phyloP scores from a whole-genome alignment of 2,113 vertebrate species.

The Ptyas mucosa region DNA sequence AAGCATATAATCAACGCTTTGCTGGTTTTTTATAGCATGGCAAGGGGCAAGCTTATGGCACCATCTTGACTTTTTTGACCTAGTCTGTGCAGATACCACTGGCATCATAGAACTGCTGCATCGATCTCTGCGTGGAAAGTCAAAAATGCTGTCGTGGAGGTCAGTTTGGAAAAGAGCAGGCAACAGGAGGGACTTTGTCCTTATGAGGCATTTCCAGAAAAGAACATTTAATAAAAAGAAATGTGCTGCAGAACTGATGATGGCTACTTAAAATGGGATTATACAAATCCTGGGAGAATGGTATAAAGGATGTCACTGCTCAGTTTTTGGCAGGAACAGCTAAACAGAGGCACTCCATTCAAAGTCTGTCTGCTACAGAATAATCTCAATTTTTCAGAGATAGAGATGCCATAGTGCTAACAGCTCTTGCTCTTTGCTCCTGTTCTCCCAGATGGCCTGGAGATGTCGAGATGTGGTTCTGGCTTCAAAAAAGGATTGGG shows the following conservation, averaged over 20 bases:
- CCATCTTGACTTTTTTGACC: neutral
- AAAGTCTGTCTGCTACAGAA: neutral
- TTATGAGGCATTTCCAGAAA: neutral
- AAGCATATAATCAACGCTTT: neutral
- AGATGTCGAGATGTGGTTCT: neutral
- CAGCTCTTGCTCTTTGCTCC: neutral
- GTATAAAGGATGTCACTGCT: neutral
- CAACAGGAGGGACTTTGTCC: neutral
- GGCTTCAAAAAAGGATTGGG: neutral
- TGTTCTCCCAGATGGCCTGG: neutral
- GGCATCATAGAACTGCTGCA: neutral
- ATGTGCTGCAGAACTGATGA: neutral
- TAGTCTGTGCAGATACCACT: neutral
- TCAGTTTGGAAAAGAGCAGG: neutral
- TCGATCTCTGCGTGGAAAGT: neutral
- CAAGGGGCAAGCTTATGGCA: neutral
- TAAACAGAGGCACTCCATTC: neutral
- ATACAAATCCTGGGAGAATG: neutral
- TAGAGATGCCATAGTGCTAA: neutral
- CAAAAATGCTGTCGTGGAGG: neutral
- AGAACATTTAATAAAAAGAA: neutral
- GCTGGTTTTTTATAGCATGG: neutral
- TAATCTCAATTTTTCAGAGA: neutral
- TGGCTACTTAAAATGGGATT: neutral
- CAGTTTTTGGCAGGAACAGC: neutral